These are phyloP conservation scores for Phymatocera aterrima DNA, from an alignment of 2,888 invertebrate genomes.

Conservation along the genomic window DNA sequence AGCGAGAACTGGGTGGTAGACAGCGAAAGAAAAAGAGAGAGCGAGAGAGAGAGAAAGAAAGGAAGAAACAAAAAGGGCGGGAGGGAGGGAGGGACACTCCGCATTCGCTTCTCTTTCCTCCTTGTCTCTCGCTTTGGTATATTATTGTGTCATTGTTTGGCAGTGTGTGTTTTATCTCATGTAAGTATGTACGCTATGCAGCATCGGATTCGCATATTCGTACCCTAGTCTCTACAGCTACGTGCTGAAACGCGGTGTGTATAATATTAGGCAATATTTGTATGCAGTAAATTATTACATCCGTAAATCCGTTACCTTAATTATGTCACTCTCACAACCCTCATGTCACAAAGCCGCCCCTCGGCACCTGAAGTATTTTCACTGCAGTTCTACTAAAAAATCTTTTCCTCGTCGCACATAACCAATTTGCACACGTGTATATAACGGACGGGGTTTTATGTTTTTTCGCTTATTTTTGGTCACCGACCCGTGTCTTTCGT, in stretches of 20 bases:
- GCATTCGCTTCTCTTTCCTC: neutral
- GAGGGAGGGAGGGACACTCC: conserved; percentile 16
- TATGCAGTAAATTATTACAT: conserved; percentile 15
- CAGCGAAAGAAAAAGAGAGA: conserved; percentile 6
- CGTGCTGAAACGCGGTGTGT: too few species aligned
- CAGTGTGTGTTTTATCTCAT: neutral
- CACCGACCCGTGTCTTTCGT: neutral
- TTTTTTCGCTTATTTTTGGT: neutral
- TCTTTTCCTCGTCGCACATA: neutral
- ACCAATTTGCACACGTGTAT: neutral
- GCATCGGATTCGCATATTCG: neutral
- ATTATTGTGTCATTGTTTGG: neutral
- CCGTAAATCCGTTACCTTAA: conserved; percentile 32
- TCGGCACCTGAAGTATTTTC: too few species aligned
- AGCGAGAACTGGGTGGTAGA: conserved; percentile 40
- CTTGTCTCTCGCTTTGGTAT: neutral
- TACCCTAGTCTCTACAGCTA: too few species aligned
- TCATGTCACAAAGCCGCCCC: too few species aligned
- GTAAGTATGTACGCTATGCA: neutral
- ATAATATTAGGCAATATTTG: neutral
- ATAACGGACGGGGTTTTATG: neutral
- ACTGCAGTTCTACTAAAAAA: too few species aligned
- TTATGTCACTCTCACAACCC: conserved; percentile 33
- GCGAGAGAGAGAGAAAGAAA: neutral
- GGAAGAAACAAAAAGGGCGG: neutral